Evolutionary conservation across 2,797 vertebrate species (phyloP).

Genomic region (Micrastur ruficollis): DNA sequence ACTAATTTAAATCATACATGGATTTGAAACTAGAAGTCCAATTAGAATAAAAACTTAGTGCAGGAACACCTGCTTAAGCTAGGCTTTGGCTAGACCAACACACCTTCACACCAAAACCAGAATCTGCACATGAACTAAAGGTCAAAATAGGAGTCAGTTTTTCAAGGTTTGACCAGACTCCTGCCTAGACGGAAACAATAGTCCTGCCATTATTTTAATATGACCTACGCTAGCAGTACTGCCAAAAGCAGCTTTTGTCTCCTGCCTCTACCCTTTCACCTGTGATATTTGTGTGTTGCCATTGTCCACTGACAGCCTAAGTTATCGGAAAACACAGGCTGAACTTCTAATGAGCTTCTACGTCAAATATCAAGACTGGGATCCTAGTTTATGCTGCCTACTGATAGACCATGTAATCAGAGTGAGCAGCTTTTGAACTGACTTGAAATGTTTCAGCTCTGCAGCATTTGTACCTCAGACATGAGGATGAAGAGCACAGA

Average conservation of each 20-base stretch:
- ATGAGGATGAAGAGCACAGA: background rate
- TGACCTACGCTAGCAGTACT: background rate
- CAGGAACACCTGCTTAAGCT: background rate
- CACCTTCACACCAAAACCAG: background rate
- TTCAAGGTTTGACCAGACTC: background rate
- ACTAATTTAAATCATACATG: background rate
- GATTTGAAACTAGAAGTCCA: background rate
- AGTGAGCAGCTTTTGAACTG: background rate
- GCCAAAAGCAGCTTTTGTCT: background rate
- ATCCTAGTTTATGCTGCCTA: background rate
- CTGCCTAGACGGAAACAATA: background rate
- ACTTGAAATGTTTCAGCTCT: background rate
- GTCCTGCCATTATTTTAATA: background rate
- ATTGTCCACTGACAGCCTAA: background rate
- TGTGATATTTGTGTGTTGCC: background rate
- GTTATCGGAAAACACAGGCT: background rate
- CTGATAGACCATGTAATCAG: background rate
- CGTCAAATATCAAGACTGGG: background rate
- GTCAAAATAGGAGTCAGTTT: background rate
- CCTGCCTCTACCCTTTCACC: background rate
- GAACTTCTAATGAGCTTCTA: background rate
- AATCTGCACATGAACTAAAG: background rate
- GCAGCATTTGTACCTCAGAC: background rate
- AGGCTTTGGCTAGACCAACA: background rate
- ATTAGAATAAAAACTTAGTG: background rate